Base-by-base conservation (phyloP, 1,140 invertebrate genomes). In the Pseudomyrmex cubaensis region DNA sequence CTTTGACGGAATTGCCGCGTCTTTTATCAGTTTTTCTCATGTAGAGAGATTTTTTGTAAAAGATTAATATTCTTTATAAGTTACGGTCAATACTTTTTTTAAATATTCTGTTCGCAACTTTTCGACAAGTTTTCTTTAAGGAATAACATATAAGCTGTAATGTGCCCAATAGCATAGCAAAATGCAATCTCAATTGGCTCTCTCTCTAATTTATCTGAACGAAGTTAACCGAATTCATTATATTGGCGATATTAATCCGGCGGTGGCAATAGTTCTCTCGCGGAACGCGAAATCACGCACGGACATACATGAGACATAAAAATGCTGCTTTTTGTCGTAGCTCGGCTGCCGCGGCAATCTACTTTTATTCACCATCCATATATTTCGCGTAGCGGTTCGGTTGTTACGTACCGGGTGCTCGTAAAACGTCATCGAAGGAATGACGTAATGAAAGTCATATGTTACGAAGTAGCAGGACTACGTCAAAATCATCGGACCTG, bases 281-380 rank as follows among this genome's bases (percentile, higher is more conserved):
- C 9, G 35, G 48, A 50, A 44, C 50, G 20, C 17, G 54, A 15
- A 75, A 75, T 75, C 73, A 63, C 59, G 20, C 59, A 70, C 67
- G n/a, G 44, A 46, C 57, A 63, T 64, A 46, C 25, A 52, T 9
- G 78, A 74, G 46, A 20, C 48, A 73, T 75, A 83, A 76, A 76
- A 76, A 83, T 75, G 59, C 22, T 25, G 59, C 73, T 63, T 59
- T 64, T 46, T 73, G 50, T 78, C 63, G 72, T 56, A 69, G 48
- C 64, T 13, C 54, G 75, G 75, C 48, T 78, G 74, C 74, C 2
- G 64, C 25, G 64, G 63, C 75, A 78, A 78, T 78, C 75, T 56
- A 78, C 75, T 70, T 78, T 78, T 78, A 78, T 78, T 78, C 64
- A 25, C 48, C 20, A 78, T 70, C 64, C 50, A 70, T 78, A 70